Conservation (phyloP, 2,113 vertebrate genomes). For the Sorex araneus region DNA sequence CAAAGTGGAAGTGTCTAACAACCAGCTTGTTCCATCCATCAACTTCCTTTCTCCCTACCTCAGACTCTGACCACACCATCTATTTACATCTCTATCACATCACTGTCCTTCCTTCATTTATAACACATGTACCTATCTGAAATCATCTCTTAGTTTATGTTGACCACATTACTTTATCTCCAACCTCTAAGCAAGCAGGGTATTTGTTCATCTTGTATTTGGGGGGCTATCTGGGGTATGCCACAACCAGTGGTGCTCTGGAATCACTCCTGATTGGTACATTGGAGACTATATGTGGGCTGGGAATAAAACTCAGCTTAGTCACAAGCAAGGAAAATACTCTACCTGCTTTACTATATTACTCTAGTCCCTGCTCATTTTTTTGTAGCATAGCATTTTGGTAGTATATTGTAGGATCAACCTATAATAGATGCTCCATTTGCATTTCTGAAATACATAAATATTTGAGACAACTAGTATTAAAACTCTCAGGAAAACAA, state of each 20-base stretch:
- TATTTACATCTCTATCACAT: neutral
- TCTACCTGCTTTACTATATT: no score
- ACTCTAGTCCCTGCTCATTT: neutral
- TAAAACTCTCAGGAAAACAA: slow-evolving; percentile 16
- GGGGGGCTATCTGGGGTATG: no score
- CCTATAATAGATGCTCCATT: neutral
- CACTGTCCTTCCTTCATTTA: neutral
- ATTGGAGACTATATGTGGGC: no score
- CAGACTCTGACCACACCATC: neutral
- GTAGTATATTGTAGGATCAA: neutral
- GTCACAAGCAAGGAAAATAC: no score
- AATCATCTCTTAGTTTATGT: neutral
- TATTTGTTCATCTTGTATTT: neutral
- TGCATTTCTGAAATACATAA: neutral
- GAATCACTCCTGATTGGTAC: no score
- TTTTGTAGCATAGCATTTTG: no score
- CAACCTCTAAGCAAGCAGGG: neutral
- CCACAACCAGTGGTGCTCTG: no score
- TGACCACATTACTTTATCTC: neutral
- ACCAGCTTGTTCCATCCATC: neutral
- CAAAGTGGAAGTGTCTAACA: neutral
- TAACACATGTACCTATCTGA: neutral
- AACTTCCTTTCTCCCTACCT: neutral
- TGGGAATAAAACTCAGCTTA: no score
- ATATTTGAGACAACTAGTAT: neutral